Conservation (phyloP, 2,113 vertebrate species). For the Vicugna pacos region DNA sequence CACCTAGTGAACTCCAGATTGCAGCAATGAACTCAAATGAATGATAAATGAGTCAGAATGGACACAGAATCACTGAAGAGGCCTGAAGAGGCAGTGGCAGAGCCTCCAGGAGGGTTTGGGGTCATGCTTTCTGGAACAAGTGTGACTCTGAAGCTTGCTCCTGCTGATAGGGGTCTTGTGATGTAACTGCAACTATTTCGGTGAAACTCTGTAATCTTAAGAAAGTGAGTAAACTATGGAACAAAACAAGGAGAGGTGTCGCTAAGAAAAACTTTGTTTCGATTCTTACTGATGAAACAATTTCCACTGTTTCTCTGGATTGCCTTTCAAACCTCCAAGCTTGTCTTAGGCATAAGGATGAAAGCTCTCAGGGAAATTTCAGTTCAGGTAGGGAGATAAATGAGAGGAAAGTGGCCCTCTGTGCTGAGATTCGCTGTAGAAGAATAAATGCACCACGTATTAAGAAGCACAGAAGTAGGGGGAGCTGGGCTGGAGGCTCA, state of each 20-base stretch:
- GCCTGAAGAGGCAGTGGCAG: neutral
- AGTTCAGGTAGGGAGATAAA: neutral
- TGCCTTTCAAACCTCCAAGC: neutral
- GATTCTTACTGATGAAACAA: neutral
- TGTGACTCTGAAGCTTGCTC: neutral
- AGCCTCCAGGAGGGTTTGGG: accelerated
- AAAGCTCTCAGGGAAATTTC: neutral
- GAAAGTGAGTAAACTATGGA: neutral
- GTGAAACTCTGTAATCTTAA: neutral
- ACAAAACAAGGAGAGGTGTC: neutral
- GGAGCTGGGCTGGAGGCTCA: too few species aligned
- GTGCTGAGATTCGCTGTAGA: neutral
- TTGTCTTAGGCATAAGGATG: neutral
- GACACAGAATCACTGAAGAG: neutral
- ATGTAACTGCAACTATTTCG: too few species aligned
- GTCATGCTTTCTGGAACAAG: neutral
- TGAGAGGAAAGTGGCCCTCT: neutral
- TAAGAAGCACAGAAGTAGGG: neutral
- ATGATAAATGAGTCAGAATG: neutral
- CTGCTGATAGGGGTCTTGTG: too few species aligned
- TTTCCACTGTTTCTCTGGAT: neutral
- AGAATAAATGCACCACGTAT: neutral
- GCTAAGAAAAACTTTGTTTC: neutral
- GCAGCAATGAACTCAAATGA: too few species aligned
- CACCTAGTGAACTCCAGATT: neutral